Evolutionary conservation across 2,888 invertebrate species (phyloP).

Genomic region (Electrophaes corylata): DNA sequence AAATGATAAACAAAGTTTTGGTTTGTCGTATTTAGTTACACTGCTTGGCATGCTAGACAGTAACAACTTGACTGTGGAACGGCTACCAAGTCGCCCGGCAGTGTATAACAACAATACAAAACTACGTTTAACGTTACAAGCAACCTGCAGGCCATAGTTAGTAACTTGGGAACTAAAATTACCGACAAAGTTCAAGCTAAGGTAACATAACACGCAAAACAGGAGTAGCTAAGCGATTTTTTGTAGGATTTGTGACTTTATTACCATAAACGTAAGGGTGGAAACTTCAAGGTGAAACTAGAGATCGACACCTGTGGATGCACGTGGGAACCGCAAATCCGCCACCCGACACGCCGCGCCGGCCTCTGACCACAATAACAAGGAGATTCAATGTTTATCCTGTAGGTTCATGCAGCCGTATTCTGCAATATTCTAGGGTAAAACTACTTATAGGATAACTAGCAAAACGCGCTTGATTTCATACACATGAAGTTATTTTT

Average conservation of each 20-base stretch:
- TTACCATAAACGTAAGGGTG: neutral
- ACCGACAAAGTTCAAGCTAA: constrained; percentile 12
- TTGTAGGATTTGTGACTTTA: constrained; percentile 3
- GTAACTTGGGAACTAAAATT: neutral
- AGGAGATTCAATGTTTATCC: constrained; percentile 1
- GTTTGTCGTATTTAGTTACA: too few relatives aligned
- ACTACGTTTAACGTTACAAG: too few relatives aligned
- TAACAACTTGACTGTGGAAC: too few relatives aligned
- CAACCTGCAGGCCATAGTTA: too few relatives aligned
- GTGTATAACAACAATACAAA: too few relatives aligned
- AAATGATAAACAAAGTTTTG: too few relatives aligned
- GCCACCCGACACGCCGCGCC: constrained; percentile 16
- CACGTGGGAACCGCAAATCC: constrained; percentile 21
- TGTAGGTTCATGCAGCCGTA: neutral
- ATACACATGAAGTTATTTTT: too few relatives aligned
- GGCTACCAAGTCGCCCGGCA: too few relatives aligned
- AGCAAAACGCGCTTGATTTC: too few relatives aligned
- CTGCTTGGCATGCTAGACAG: too few relatives aligned
- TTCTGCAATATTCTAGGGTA: neutral
- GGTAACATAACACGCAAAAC: constrained; percentile 1
- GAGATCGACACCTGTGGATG: constrained; percentile 23
- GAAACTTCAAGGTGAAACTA: constrained; percentile 13
- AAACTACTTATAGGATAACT: neutral
- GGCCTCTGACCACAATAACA: constrained; percentile 2
- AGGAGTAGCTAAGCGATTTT: neutral